Percentiles rank a stretch among this genome's conserved stretches.
phyloP scores from a whole-genome alignment of 2,888 invertebrate genomes.

The Yponomeuta malinellus region DNA sequence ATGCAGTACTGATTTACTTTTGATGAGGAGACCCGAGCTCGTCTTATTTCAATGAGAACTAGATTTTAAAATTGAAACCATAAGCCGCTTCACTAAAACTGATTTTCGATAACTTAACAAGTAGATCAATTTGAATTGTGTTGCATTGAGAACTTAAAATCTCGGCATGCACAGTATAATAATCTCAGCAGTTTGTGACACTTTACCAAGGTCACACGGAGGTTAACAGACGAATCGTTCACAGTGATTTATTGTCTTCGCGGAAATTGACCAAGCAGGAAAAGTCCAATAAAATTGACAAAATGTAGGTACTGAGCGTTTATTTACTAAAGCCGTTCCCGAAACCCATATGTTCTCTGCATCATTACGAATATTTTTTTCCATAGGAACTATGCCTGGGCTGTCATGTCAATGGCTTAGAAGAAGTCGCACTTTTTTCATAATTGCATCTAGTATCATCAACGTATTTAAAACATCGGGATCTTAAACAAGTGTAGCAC shows the following conservation, averaged over 20 bases:
- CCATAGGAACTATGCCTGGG: too few relatives aligned
- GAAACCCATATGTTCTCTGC: too few relatives aligned
- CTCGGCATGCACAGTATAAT: background rate
- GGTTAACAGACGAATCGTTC: background rate
- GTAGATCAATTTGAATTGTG: background rate
- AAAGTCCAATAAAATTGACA: background rate
- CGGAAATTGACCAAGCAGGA: background rate
- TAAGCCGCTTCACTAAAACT: background rate
- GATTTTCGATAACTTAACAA: background rate
- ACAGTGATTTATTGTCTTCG: background rate
- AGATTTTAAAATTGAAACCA: background rate
- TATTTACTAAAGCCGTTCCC: too few relatives aligned
- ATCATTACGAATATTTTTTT: too few relatives aligned
- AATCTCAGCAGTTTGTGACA: background rate
- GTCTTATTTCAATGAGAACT: background rate
- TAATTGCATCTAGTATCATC: too few relatives aligned
- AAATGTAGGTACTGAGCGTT: background rate
- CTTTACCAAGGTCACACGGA: background rate
- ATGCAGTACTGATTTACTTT: background rate
- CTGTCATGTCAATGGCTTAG: too few relatives aligned
- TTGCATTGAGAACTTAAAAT: background rate
- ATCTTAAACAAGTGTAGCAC: too few relatives aligned
- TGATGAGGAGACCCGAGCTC: background rate
- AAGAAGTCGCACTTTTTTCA: too few relatives aligned
- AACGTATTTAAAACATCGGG: too few relatives aligned